phyloP scores from a whole-genome alignment of 2,113 vertebrate species.

The Pedetes capensis region DNA sequence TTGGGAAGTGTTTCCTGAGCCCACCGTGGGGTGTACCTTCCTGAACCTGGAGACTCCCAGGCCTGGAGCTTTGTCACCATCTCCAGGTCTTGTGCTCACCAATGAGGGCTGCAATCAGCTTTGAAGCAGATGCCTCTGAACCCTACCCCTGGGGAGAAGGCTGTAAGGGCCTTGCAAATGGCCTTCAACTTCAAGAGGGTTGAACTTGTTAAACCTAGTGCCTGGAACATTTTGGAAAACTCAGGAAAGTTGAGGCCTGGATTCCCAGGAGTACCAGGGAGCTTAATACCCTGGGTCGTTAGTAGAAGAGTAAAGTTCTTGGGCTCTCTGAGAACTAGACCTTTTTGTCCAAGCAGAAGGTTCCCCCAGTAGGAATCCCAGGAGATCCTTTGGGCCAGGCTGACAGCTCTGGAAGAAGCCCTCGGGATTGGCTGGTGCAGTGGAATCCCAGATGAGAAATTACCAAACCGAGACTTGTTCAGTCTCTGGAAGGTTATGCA shows the following conservation, averaged over 20 bases:
- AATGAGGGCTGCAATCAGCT: not conserved
- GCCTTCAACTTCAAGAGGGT: not conserved
- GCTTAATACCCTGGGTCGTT: not conserved
- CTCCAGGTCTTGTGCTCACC: accelerated
- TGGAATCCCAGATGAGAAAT: not conserved
- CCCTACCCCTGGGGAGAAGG: not conserved
- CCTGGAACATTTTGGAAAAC: not conserved
- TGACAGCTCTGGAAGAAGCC: not conserved
- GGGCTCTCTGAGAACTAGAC: not conserved
- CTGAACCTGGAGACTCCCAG: not conserved
- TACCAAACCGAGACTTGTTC: not conserved
- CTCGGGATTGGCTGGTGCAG: not conserved
- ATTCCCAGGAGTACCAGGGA: not conserved
- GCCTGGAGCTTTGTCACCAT: not conserved
- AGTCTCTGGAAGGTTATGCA: not conserved
- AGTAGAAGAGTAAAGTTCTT: not conserved
- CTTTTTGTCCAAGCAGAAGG: not conserved
- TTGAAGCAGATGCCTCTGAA: not conserved
- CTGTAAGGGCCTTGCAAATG: not conserved
- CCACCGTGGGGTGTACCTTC: not conserved
- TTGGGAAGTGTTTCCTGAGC: not conserved
- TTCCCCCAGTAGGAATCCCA: not conserved
- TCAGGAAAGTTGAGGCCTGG: not conserved
- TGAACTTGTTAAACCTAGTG: not conserved
- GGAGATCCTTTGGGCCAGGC: not conserved